Evolutionary conservation across 64 coral and sea anemone species (phyloP), one percentile per base, ranked within the genome.

Genomic region (Dendrophyllia cribrosa): DNA sequence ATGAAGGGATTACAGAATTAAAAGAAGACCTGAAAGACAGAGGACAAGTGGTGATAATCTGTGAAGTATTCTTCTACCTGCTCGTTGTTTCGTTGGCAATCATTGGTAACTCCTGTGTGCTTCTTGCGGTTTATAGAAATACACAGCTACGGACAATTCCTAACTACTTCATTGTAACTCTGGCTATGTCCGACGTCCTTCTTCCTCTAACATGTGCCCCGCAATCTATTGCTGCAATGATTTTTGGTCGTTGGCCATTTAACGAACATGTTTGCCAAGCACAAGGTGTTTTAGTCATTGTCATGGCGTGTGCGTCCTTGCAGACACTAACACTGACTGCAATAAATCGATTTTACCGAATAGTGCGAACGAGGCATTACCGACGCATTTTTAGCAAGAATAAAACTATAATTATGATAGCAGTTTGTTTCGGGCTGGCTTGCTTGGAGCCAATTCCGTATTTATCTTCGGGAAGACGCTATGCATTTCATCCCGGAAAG

Each of bases 401-500:
- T 43, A 66, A 56, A 25, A 86, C 82, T 19, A 50, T 51, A 50
- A 52, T 50, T 6, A 69, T 86, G 45, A 86, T 86, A 23, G 59
- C 7, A 23, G 3, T 67, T 5, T 48, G 44, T 6, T 70, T 75
- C 68, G 53, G 72, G 4, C 12, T 92, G 44, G 70, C 82, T 22
- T 65, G 25, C 58, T 45, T 86, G 19, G 82, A 77, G 5, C 90
- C 70, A 66, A n/a, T 86, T 14, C 80, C 53, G 0, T 86, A 92
- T 9, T 50, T 92, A 5, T 52, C 64, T 2, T 76, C 81, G 58
- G 91, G 88, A 17, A 75, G 74, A 70, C 78, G 25, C 4, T 96
- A 93, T 48, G 63, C 67, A 2, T 96, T 94, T 49, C 87, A 96
- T 26, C 88, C 95, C 4, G 95, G 95, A 7, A 96, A 96, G 66